Conservation (phyloP, 2,113 vertebrate species). For the Turdus rufiventris region DNA sequence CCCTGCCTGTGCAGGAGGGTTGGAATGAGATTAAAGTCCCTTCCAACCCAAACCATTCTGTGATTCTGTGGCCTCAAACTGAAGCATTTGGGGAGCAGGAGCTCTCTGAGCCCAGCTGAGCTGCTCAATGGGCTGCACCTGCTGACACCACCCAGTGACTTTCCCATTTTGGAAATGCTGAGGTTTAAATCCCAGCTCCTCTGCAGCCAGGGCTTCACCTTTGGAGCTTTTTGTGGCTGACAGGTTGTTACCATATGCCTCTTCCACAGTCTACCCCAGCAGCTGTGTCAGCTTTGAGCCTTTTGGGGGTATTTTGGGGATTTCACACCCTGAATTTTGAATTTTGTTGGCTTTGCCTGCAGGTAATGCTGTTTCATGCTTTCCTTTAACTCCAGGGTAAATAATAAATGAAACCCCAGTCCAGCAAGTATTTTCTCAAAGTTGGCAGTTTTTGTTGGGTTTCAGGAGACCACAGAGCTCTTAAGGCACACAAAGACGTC, state of each 20-base stretch:
- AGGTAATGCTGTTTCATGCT: background rate
- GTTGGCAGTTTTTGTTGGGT: background rate
- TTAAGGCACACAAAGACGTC: background rate
- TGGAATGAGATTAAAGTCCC: background rate
- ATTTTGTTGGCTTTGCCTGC: fast-evolving
- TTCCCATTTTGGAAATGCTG: fast-evolving
- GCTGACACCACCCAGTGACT: background rate
- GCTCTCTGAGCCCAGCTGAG: background rate
- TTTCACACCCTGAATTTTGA: background rate
- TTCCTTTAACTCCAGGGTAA: background rate
- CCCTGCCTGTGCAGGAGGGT: background rate
- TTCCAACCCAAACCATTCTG: background rate
- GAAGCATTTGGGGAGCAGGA: background rate
- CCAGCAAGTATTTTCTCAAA: background rate
- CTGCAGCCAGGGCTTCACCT: background rate
- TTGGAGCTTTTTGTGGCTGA: background rate
- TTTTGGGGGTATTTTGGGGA: background rate
- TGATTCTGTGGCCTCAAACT: background rate
- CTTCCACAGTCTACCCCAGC: background rate
- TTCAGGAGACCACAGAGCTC: background rate
- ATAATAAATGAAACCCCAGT: background rate
- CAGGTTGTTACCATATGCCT: fast-evolving
- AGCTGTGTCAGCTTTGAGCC: background rate
- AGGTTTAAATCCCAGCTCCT: background rate
- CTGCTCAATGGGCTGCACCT: fast-evolving